phyloP scores from a whole-genome alignment of 2,797 vertebrate species.

The Ctenosaura bakeri region DNA sequence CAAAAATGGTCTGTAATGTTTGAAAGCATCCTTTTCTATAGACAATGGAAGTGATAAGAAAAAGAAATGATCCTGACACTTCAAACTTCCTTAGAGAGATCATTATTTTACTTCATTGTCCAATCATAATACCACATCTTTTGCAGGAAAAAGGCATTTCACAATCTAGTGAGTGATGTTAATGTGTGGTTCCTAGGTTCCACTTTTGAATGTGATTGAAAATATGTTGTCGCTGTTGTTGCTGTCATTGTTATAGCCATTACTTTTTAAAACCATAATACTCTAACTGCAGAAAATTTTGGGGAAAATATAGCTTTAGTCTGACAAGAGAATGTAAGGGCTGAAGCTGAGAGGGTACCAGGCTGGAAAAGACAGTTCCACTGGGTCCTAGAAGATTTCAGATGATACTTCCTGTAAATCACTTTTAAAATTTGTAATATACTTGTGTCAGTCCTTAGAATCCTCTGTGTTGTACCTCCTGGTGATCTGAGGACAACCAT shows the following conservation, averaged over 20 bases:
- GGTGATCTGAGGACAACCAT: not conserved
- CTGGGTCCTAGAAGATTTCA: not conserved
- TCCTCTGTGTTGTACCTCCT: not conserved
- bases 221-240: not conserved
- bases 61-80: constrained; percentile 25
- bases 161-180: not conserved
- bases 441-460: not conserved
- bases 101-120: constrained; percentile 14
- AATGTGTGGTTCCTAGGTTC: not conserved
- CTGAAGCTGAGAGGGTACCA: not conserved
- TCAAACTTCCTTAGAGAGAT: constrained; percentile 1
- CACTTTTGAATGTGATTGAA: not conserved
- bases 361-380: no score
- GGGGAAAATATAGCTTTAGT: not conserved
- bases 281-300: not conserved
- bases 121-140: not conserved
- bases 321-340: not conserved
- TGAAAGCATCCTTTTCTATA: not conserved
- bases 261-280: not conserved
- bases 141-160: not conserved
- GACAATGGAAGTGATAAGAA: constrained; percentile 15
- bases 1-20: constrained; percentile 7
- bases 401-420: not conserved
- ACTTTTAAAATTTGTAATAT: not conserved
- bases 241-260: not conserved